Evolutionary conservation across 2,888 invertebrate genomes (phyloP).

Genomic region (Dendrolimus houi): DNA sequence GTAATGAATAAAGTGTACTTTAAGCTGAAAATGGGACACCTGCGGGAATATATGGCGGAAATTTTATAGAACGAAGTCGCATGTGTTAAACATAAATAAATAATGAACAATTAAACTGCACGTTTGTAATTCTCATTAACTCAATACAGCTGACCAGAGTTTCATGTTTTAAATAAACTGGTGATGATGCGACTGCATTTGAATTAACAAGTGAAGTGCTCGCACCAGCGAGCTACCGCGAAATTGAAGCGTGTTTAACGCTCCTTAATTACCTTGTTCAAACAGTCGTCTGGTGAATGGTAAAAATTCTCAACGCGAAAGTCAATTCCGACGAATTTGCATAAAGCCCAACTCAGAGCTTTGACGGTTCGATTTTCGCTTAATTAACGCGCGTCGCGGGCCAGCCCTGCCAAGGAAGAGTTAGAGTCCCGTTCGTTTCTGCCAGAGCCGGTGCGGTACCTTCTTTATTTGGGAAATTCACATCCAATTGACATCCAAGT

Average conservation of each 20-base stretch:
- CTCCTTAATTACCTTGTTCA: conserved; percentile 58
- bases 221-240: conserved; percentile 6
- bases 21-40: too few species aligned
- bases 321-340: conserved; percentile 67
- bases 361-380: conserved; percentile 73
- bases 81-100: neutral
- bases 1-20: too few species aligned
- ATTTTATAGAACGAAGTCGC: too few species aligned
- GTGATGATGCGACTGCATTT: neutral
- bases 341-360: conserved; percentile 59
- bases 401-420: conserved; percentile 47
- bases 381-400: conserved; percentile 62
- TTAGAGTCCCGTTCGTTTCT: conserved; percentile 52
- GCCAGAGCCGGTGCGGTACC: conserved; percentile 26
- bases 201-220: neutral
- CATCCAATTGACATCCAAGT: conserved; percentile 56
- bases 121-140: neutral
- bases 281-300: conserved; percentile 61
- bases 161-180: neutral
- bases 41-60: too few species aligned
- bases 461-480: conserved; percentile 48
- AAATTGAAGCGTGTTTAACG: conserved; percentile 30
- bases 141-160: too few species aligned
- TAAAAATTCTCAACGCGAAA: conserved; percentile 55
- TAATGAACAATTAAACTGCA: conserved; percentile 18